phyloP scores from a whole-genome alignment of 2,113 vertebrate genomes.

The Dascyllus trimaculatus region DNA sequence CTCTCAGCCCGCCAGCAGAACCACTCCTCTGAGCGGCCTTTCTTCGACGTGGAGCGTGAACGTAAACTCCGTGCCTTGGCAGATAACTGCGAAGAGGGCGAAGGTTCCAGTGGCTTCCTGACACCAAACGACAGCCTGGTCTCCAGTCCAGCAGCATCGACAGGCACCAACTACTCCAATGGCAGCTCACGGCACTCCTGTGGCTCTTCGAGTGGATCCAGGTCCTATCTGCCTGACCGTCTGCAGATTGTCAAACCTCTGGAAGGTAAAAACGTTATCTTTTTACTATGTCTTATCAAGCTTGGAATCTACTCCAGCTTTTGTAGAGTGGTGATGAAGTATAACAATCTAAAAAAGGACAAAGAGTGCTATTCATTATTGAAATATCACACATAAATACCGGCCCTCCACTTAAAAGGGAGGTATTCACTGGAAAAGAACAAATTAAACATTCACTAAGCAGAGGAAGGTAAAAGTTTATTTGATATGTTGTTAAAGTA shows the following conservation, averaged over 20 bases:
- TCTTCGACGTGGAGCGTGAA: conserved; percentile 87
- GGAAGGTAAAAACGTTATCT: conserved; percentile 83
- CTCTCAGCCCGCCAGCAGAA: conserved; percentile 87
- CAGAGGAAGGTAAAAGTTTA: too few species aligned
- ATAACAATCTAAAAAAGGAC: not conserved
- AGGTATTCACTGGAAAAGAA: too few species aligned
- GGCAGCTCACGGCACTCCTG: conserved; percentile 83
- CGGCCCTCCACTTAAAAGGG: too few species aligned
- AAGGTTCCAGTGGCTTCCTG: conserved; percentile 86
- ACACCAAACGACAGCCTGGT: conserved; percentile 87
- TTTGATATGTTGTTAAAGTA: too few species aligned
- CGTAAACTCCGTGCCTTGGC: conserved; percentile 82
- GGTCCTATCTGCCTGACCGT: conserved; percentile 88
- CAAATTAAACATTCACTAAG: too few species aligned
- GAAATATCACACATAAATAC: not conserved
- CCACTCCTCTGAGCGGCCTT: conserved; percentile 82
- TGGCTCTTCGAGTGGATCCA: conserved; percentile 85
- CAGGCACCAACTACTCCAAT: conserved; percentile 85
- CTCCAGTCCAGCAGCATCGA: conserved; percentile 86
- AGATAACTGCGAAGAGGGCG: conserved; percentile 72
- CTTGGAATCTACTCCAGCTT: not conserved
- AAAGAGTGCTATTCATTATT: not conserved
- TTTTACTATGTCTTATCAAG: not conserved
- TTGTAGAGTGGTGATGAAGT: not conserved
- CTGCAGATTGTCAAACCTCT: conserved; percentile 92